These are phyloP conservation scores for Nemotelus nigrinus DNA, from an alignment of 2,888 invertebrate species.

Conservation along the genomic window DNA sequence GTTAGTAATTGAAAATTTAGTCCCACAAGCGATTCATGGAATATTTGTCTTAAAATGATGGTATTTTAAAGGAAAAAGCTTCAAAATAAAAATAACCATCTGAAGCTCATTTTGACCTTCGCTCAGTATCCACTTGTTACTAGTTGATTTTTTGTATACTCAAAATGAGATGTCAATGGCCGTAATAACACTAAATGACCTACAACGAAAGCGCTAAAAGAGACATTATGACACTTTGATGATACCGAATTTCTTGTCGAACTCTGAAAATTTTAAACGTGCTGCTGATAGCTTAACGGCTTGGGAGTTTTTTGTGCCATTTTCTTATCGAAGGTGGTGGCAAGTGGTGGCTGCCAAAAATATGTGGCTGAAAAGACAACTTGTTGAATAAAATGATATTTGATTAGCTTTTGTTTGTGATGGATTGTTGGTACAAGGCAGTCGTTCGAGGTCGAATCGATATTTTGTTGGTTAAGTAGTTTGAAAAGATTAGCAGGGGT, in stretches of 20 bases:
- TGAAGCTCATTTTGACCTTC: not conserved
- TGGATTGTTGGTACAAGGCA: not conserved
- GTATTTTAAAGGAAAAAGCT: not conserved
- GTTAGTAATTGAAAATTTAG: too few species aligned
- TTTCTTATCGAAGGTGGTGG: not conserved
- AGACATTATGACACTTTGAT: not conserved
- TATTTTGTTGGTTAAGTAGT: not conserved
- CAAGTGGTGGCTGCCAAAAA: not conserved
- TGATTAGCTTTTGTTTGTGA: not conserved
- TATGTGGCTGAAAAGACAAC: not conserved
- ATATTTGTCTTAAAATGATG: too few species aligned
- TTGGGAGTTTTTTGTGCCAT: not conserved
- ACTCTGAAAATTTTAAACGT: conserved; percentile 3
- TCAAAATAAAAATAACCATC: not conserved
- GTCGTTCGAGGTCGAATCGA: not conserved
- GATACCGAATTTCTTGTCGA: not conserved
- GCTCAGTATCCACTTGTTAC: not conserved
- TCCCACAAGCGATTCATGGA: too few species aligned
- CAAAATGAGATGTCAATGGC: too few species aligned
- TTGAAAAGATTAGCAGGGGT: not conserved
- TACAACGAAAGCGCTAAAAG: not conserved
- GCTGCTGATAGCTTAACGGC: conserved; percentile 12
- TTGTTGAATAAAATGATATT: conserved; percentile 2
- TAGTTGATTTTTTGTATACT: too few species aligned
- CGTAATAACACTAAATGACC: too few species aligned